Conservation (phyloP, 1,140 invertebrate species). For the Gyrodactylus salaris region DNA sequence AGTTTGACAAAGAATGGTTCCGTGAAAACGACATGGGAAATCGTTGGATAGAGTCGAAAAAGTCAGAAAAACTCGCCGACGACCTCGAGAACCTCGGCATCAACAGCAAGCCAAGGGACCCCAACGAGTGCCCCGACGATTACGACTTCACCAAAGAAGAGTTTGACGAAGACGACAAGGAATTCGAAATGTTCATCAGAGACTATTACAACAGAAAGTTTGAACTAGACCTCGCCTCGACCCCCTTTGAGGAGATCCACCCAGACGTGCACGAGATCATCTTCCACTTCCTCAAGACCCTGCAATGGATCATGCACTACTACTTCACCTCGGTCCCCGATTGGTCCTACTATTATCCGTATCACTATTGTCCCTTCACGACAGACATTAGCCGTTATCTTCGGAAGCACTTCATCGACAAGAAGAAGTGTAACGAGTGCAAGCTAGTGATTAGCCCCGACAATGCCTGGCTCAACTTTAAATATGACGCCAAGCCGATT, state of each 20-base stretch:
- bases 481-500: neutral
- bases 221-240: neutral
- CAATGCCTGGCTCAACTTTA: neutral
- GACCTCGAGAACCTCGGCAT: neutral
- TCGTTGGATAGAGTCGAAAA: constrained; percentile 4
- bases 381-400: neutral
- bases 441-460: neutral
- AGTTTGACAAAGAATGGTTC: neutral
- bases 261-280: neutral
- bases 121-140: constrained; percentile 8
- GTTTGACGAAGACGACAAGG: neutral
- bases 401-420: neutral
- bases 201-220: neutral
- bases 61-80: constrained; percentile 22
- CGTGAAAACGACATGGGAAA: neutral
- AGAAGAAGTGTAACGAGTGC: neutral
- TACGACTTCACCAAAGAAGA: neutral
- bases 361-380: constrained; percentile 5
- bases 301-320: constrained; percentile 82
- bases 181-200: neutral
- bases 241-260: neutral
- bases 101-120: neutral
- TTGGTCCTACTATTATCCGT: constrained; percentile 48
- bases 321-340: constrained; percentile 78
- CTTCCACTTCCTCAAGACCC: constrained; percentile 26